Conservation (phyloP, 2,113 vertebrate genomes). For the Catharus bicknelli region DNA sequence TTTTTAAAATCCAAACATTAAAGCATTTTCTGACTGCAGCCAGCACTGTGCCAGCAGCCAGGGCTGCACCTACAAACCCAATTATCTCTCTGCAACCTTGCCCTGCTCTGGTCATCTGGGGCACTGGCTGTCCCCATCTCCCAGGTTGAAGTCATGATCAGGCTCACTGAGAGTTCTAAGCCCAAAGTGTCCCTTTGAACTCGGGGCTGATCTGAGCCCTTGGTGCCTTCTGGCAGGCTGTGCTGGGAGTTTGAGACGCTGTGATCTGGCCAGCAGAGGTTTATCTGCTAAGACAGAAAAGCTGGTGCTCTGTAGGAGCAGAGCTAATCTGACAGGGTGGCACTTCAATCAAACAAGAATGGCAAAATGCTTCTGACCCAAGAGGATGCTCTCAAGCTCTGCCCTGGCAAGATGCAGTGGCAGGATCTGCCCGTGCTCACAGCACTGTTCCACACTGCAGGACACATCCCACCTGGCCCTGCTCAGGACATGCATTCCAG, state of each 20-base stretch:
- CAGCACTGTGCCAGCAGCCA: accelerated
- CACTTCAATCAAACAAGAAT: not conserved
- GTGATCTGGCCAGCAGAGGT: not conserved
- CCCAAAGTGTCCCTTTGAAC: slow-evolving; percentile 18
- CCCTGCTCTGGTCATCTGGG: not conserved
- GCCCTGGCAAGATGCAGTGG: not conserved
- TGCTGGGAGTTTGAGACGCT: accelerated
- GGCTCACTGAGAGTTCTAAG: not conserved
- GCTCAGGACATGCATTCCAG: not conserved
- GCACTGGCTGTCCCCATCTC: not conserved
- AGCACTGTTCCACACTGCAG: accelerated
- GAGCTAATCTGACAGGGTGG: not conserved
- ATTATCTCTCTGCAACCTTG: not conserved
- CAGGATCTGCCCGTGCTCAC: not conserved
- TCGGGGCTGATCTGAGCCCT: not conserved
- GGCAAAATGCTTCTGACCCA: not conserved
- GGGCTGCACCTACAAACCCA: not conserved
- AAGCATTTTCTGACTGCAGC: not conserved
- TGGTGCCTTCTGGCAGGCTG: not conserved
- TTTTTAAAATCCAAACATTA: not conserved
- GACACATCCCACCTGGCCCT: accelerated
- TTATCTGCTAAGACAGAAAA: slow-evolving; percentile 38
- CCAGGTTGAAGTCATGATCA: not conserved
- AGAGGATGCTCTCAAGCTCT: not conserved
- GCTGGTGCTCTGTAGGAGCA: not conserved